phyloP scores from a whole-genome alignment of 35 echinoderm and acorn worm species.

The Stichopus chloronotus region DNA sequence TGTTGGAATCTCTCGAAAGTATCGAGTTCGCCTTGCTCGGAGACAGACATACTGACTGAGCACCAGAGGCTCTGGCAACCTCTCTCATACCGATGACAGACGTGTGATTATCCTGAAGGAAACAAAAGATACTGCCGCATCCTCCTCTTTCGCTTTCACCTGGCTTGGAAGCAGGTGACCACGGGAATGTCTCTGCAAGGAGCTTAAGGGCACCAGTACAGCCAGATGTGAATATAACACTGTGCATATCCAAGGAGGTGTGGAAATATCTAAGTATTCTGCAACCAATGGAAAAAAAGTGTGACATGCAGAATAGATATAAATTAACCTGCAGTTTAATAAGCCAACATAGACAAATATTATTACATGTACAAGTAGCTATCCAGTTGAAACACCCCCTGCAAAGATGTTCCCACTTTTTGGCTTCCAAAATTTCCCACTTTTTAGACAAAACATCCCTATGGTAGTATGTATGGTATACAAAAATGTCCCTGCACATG shows the following conservation, averaged over 20 bases:
- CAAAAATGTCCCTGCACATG: too few species aligned
- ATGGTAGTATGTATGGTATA: too few species aligned
- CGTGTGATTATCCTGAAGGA: constrained; percentile 87
- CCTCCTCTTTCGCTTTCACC: neutral
- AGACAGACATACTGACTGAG: constrained; percentile 10
- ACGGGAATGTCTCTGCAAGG: constrained; percentile 82
- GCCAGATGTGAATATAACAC: constrained; percentile 89
- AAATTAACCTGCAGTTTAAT: neutral
- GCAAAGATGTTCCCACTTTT: too few species aligned
- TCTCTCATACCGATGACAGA: constrained; percentile 96
- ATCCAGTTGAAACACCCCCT: too few species aligned
- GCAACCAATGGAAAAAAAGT: neutral
- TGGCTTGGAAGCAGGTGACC: constrained; percentile 48
- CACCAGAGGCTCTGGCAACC: constrained; percentile 68
- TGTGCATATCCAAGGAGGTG: constrained; percentile 76
- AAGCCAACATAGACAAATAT: neutral
- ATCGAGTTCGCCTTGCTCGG: neutral
- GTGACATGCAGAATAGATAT: neutral
- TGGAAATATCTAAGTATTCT: constrained; percentile 92
- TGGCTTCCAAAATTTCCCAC: too few species aligned
- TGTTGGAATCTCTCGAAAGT: neutral
- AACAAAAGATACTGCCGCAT: constrained; percentile 59
- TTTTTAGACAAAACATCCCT: too few species aligned
- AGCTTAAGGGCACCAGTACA: constrained; percentile 88
- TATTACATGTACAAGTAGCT: too few species aligned